Conservation (phyloP, 2,797 vertebrate genomes). For the Micrastur ruficollis region DNA sequence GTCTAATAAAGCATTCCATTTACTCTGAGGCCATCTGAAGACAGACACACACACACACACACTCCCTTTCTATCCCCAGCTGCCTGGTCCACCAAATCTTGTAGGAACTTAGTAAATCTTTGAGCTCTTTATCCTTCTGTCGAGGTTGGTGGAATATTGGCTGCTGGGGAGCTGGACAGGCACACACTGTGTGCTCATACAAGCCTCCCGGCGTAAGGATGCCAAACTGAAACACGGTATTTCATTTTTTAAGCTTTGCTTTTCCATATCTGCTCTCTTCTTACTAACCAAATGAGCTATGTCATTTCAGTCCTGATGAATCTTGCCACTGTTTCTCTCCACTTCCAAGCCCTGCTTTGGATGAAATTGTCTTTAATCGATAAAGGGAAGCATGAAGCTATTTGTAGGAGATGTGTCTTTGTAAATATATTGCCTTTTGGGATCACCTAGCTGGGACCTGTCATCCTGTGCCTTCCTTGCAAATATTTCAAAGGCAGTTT, state of each 20-base stretch:
- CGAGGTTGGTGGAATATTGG: background rate
- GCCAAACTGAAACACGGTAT: background rate
- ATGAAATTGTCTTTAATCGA: background rate
- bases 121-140: background rate
- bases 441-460: background rate
- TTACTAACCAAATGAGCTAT: background rate
- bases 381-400: background rate
- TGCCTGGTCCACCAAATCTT: background rate
- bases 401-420: background rate
- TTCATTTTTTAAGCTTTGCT: background rate
- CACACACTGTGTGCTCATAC: background rate
- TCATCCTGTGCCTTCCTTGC: background rate
- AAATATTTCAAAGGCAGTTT: background rate
- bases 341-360: background rate
- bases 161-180: background rate
- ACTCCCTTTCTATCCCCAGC: background rate
- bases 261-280: background rate
- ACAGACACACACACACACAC: fast-evolving
- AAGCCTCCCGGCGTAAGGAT: background rate
- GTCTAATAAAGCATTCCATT: background rate
- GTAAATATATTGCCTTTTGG: background rate
- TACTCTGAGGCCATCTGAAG: background rate
- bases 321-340: background rate
- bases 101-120: background rate
- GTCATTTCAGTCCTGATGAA: background rate